Conservation (phyloP, 1,140 invertebrate species). For the Zaprionus tsacasi region DNA sequence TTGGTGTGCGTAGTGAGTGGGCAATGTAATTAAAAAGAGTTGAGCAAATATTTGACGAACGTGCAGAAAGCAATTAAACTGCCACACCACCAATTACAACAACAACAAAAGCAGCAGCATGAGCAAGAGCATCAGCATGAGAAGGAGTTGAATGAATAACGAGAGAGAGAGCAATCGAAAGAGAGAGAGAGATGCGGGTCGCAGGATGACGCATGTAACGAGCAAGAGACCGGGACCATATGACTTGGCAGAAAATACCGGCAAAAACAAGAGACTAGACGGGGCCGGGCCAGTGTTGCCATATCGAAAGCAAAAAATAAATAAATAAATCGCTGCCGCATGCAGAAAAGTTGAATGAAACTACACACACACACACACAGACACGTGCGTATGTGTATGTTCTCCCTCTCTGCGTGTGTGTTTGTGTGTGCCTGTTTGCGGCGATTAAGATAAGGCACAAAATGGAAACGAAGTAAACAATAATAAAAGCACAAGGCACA, state of each 20-base stretch:
- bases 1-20: conserved; percentile 43
- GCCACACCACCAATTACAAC: conserved; percentile 45
- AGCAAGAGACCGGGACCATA: conserved; percentile 26
- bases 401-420: background rate
- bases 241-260: conserved; percentile 51
- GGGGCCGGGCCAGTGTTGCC: conserved; percentile 35
- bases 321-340: conserved; percentile 33
- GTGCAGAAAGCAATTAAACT: conserved; percentile 76
- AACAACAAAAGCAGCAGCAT: conserved; percentile 14
- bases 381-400: background rate
- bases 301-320: conserved; percentile 19
- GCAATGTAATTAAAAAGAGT: conserved; percentile 82
- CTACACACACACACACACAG: conserved; percentile 28
- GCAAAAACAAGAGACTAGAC: conserved; percentile 52
- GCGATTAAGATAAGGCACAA: conserved; percentile 62
- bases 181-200: conserved; percentile 13
- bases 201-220: conserved; percentile 64
- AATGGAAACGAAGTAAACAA: conserved; percentile 70
- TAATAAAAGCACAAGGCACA: conserved; percentile 59
- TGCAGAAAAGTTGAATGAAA: conserved; percentile 56
- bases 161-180: conserved; percentile 11
- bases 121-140: background rate
- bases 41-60: conserved; percentile 83
- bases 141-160: conserved; percentile 23
- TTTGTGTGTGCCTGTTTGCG: conserved; percentile 7